Evolutionary conservation across 2,888 invertebrate genomes (phyloP).

Genomic region (Trypoxylon attenuatum): DNA sequence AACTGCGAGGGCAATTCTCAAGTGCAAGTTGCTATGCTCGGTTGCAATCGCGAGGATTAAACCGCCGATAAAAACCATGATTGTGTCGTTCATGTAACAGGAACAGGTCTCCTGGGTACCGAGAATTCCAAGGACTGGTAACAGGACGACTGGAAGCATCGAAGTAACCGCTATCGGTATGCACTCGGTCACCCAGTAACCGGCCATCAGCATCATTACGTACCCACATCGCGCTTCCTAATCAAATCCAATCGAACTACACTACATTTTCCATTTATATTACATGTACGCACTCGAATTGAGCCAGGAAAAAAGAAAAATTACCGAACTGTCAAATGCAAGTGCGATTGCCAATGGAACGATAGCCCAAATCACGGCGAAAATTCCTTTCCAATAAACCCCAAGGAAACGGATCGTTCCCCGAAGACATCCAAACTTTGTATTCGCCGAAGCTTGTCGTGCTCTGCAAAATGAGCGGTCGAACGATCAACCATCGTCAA

Average conservation of each 20-base stretch:
- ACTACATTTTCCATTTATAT: neutral
- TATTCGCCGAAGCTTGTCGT: too few species aligned
- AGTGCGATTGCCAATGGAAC: neutral
- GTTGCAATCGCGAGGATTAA: conserved; percentile 91
- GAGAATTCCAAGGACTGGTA: conserved; percentile 81
- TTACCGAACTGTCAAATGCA: conserved; percentile 8
- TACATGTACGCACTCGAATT: neutral
- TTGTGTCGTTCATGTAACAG: conserved; percentile 85
- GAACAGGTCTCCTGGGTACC: conserved; percentile 76
- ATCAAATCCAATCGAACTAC: neutral
- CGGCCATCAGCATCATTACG: conserved; percentile 86
- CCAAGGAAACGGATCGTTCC: neutral
- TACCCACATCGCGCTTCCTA: conserved; percentile 78
- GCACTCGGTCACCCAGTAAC: conserved; percentile 87
- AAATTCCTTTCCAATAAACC: conserved; percentile 30
- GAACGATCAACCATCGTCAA: too few species aligned
- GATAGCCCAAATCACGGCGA: conserved; percentile 25
- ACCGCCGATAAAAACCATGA: conserved; percentile 89
- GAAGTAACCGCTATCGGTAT: conserved; percentile 87
- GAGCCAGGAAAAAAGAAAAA: neutral
- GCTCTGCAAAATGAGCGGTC: too few species aligned
- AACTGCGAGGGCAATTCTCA: conserved; percentile 85
- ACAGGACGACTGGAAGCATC: conserved; percentile 86
- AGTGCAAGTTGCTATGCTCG: conserved; percentile 90
- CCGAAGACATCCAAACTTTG: too few species aligned